Conservation (phyloP, 2,888 invertebrate species). For the Vanessa cardui region DNA sequence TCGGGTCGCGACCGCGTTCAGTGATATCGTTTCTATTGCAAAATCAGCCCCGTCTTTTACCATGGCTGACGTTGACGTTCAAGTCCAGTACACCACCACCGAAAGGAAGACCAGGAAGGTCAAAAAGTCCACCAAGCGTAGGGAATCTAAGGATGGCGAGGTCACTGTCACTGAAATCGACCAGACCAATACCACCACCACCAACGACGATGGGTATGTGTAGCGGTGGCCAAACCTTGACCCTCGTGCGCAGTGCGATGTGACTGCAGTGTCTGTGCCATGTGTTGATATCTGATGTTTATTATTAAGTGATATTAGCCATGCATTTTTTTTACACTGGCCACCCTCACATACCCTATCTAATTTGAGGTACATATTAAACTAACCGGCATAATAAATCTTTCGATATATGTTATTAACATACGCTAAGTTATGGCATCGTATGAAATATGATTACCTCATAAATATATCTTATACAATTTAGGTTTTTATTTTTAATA, state of each 20-base stretch:
- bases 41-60: slow-evolving; percentile 56
- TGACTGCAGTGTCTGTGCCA: slow-evolving; percentile 65
- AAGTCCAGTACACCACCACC: slow-evolving; percentile 92
- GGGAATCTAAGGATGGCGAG: slow-evolving; percentile 89
- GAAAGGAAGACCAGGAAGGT: slow-evolving; percentile 96
- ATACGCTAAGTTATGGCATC: too few relatives aligned
- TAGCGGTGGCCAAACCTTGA: slow-evolving; percentile 82
- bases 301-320: slow-evolving; percentile 37
- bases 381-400: background rate
- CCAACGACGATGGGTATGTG: slow-evolving; percentile 93
- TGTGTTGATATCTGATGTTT: slow-evolving; percentile 62
- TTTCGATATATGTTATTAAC: background rate
- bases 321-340: slow-evolving; percentile 47
- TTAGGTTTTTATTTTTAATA: too few relatives aligned
- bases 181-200: slow-evolving; percentile 85
- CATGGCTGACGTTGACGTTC: slow-evolving; percentile 96
- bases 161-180: slow-evolving; percentile 92
- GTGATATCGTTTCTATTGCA: slow-evolving; percentile 67
- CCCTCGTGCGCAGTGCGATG: slow-evolving; percentile 56
- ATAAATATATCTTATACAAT: too few relatives aligned
- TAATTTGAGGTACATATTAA: slow-evolving; percentile 76
- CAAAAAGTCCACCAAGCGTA: slow-evolving; percentile 90
- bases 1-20: slow-evolving; percentile 82
- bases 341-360: slow-evolving; percentile 82
- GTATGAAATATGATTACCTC: too few relatives aligned